phyloP scores from a whole-genome alignment of 2,797 vertebrate genomes.

The Dendrocincla tyrannina region DNA sequence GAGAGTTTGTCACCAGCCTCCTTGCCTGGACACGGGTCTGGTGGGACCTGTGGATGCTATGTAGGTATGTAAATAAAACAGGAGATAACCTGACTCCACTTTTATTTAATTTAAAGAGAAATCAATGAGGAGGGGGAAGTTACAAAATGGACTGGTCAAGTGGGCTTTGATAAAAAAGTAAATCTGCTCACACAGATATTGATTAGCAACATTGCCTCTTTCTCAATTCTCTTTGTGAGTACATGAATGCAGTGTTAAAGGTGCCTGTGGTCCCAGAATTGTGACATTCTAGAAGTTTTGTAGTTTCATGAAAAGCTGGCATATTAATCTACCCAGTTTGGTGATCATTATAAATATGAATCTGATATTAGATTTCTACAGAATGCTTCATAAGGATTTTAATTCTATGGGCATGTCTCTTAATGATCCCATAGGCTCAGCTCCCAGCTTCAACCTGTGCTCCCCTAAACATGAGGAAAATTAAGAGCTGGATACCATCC shows the following conservation, averaged over 20 bases:
- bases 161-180: constrained; percentile 61
- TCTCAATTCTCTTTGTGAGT: neutral
- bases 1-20: neutral
- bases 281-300: neutral
- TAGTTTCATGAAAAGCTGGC: neutral
- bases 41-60: neutral
- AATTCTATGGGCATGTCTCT: neutral
- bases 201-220: neutral
- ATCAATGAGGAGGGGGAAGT: neutral
- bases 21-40: neutral
- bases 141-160: constrained; percentile 42
- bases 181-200: constrained; percentile 38
- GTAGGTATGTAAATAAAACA: constrained; percentile 53
- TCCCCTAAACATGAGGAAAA: neutral
- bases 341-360: neutral
- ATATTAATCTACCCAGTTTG: neutral
- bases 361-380: neutral
- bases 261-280: neutral
- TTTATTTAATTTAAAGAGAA: constrained; percentile 54
- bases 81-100: neutral
- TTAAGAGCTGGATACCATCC: neutral
- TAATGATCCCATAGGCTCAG: neutral
- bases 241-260: neutral
- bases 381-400: neutral
- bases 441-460: neutral